A percentile compares a stretch with the other conserved stretches of the same genome.
Evolutionary conservation across 2,113 vertebrate species (phyloP).

Genomic region (Oreochromis spilurus): DNA sequence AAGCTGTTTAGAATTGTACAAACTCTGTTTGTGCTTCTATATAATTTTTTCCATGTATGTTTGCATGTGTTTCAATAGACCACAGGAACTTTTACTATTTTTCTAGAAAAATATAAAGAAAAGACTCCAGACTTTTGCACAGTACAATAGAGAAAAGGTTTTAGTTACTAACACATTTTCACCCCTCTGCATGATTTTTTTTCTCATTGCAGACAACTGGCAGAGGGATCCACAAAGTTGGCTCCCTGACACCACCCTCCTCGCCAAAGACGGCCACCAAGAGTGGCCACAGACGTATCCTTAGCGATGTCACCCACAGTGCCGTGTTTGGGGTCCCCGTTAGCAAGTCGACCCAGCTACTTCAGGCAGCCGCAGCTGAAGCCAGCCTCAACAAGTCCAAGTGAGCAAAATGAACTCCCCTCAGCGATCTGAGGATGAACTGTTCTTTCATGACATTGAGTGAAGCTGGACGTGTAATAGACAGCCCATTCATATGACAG

Average conservation of each 20-base stretch:
- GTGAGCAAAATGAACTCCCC: conserved; percentile 71
- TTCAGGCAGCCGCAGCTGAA: conserved; percentile 94
- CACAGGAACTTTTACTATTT: background rate
- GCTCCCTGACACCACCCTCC: conserved; percentile 92
- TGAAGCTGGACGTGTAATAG: conserved; percentile 18
- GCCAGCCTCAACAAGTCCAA: conserved; percentile 98
- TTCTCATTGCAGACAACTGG: conserved; percentile 6
- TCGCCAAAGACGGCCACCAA: conserved; percentile 91
- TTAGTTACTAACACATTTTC: background rate
- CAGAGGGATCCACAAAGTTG: conserved; percentile 75
- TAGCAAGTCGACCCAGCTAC: conserved; percentile 95
- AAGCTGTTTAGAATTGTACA: background rate
- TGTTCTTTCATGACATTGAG: conserved; percentile 43
- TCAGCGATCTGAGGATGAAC: conserved; percentile 31
- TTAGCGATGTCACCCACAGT: conserved; percentile 97
- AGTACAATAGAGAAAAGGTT: background rate
- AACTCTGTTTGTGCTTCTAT: background rate
- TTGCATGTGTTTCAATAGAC: background rate
- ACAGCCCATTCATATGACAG: conserved; percentile 45
- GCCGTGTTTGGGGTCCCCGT: conserved; percentile 93
- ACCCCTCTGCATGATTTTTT: background rate
- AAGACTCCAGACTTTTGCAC: background rate
- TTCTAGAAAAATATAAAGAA: background rate
- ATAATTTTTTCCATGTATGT: background rate
- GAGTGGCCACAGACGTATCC: conserved; percentile 89